Evolutionary conservation across 2,113 vertebrate species (phyloP), one percentile per base, ranked within the genome.

Genomic region (Abramis brama): DNA sequence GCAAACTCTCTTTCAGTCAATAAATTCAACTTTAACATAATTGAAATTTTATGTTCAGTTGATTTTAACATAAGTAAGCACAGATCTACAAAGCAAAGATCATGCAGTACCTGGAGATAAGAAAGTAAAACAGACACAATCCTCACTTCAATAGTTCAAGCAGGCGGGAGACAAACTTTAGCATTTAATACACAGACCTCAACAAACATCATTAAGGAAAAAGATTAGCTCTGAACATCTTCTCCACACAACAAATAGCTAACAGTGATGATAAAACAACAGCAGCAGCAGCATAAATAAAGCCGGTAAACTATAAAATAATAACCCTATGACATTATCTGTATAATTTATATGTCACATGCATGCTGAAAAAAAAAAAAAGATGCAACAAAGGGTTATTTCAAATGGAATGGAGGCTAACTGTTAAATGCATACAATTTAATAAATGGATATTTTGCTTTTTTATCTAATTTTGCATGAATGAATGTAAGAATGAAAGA

Each of bases 231-330:
- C 52, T 30, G 50, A 78, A 78, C 50, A 78, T 30, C 75, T 27
- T 47, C 74, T 57, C 17, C 43, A 17, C 73, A 50, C n/a, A 75
- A 75, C 43, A 75, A 75, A 75, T 75, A 78, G 21, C 75, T 57
- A 57, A 78, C 73, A 36, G 50, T 33, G 75, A 12, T 78, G 52
- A 57, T 73, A 43, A 73, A 73, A 73, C 19, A 78, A 57, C 33
- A 39, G 23, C 11, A 25, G n/a, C 43, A 77, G 27, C 36, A 78
- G 25, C 47, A 57, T 78, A 52, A 57, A 78, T 57, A 57, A 57
- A 21, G 19, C 9, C 50, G 21, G 75, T 17, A 50, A 74, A 75
- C 43, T 23, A 57, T 78, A 78, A 36, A 78, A 77, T 33, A 45
- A 45, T 45, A 73, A 73, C n/a, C 23, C 10, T 45, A 47, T 4